Conservation (phyloP, 2,797 vertebrate genomes). For the Esox lucius region DNA sequence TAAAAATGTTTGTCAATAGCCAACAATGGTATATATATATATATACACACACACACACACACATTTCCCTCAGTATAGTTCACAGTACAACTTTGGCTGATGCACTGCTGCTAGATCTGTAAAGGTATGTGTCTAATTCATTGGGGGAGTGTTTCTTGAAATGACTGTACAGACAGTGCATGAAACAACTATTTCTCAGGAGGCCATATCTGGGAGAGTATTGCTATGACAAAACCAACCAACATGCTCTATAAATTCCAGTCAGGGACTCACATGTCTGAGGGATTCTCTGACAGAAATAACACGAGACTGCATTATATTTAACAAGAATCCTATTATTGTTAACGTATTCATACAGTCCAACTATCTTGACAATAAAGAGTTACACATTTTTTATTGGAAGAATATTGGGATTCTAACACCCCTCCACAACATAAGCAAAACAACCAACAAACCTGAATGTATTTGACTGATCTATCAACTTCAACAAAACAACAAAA, state of each 20-base stretch:
- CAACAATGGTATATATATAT: background rate
- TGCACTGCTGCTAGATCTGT: background rate
- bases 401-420: no score
- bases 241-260: background rate
- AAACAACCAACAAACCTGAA: background rate
- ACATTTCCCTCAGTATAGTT: background rate
- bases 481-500: background rate
- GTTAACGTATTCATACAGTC: background rate
- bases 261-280: background rate
- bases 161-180: background rate
- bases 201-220: background rate
- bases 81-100: background rate
- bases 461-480: background rate
- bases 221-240: conserved; percentile 10
- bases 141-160: background rate
- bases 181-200: conserved; percentile 2
- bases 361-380: background rate
- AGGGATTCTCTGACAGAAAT: background rate
- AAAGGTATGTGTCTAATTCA: background rate
- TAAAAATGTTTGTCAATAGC: conserved; percentile 1
- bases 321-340: background rate
- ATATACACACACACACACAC: background rate
- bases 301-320: background rate
- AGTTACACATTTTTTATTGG: no score
- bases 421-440: no score